Base-by-base conservation (phyloP, 1,140 invertebrate genomes). In the Drosophila setifemur region DNA sequence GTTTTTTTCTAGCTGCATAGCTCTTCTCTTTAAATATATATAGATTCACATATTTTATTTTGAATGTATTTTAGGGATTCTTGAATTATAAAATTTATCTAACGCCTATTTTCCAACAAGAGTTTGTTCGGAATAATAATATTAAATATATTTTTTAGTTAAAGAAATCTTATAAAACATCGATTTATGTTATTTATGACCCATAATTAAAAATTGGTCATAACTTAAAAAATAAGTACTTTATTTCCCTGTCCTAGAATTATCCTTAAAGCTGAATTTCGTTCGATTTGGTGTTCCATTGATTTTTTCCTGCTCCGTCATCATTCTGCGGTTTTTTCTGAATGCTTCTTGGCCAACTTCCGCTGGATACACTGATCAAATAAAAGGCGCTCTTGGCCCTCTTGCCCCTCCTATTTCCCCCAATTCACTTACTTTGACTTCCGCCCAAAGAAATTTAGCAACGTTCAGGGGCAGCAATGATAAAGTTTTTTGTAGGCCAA, bases 291-390 rank as follows among this genome's bases (percentile, higher is more conserved):
- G 44, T 42, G 63, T 69, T 64, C 19, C 42, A 85, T 67, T 74
- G 79, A 79, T 83, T 83, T 58, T 63, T 75, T 60, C 35, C 28
- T 64, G 54, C 55, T 29, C 11, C 25, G 49, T 37, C 23, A 21
- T 29, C 6, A 48, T 26, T 14, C 39, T 61, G 73, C 45, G 50
- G 50, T 60, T 64, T 57, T 66, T 23, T 42, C 63, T 55, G 28
- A 29, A 29, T 39, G 14, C 28, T 63, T 72, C 48, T 26, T 72
- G 45, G 44, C 52, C 50, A 53, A 53, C 60, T 74, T 68, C 47
- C 55, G 57, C 40, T 71, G 21, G 33, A 35, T 42, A 49, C 49
- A 53, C 33, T 42, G 39, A 78, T 68, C 54, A 55, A 58, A 76
- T 74, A 54, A 60, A 73, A 55, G 43, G 35, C 28, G 12, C 12